Percentiles rank a stretch among this genome's conserved stretches.
Conservation (phyloP, 2,113 vertebrate species). For the Campylomormyrus numenius region DNA sequence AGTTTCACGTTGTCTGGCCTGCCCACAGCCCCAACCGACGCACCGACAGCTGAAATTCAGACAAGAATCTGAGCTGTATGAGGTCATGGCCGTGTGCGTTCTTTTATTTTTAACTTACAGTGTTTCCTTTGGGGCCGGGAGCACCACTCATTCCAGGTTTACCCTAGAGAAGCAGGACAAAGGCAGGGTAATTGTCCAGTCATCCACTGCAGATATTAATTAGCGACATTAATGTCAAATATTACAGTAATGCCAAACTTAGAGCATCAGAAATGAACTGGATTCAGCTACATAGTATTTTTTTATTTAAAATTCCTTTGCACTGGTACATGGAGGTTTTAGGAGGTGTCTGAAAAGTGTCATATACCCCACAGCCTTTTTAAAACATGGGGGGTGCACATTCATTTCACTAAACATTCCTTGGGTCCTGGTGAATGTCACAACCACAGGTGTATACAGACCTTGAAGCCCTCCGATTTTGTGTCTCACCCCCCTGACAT, state of each 20-base stretch:
- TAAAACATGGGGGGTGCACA: neutral
- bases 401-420: neutral
- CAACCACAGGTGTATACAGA: neutral
- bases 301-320: neutral
- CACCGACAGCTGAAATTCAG: neutral
- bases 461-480: neutral
- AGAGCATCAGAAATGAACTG: neutral
- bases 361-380: neutral
- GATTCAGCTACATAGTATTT: neutral
- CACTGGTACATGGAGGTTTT: neutral
- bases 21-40: neutral
- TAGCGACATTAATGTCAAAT: neutral
- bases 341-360: neutral
- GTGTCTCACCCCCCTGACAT: neutral
- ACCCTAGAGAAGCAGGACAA: slow-evolving; percentile 56
- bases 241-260: neutral
- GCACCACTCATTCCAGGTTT: slow-evolving; percentile 55
- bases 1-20: neutral
- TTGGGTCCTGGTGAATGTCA: neutral
- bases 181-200: neutral
- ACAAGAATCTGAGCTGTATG: neutral
- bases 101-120: slow-evolving; percentile 52
- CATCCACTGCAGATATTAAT: neutral
- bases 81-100: neutral
- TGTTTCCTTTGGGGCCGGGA: slow-evolving; percentile 69